phyloP scores from a whole-genome alignment of 2,888 invertebrate species.

The Microctonus brassicae region DNA sequence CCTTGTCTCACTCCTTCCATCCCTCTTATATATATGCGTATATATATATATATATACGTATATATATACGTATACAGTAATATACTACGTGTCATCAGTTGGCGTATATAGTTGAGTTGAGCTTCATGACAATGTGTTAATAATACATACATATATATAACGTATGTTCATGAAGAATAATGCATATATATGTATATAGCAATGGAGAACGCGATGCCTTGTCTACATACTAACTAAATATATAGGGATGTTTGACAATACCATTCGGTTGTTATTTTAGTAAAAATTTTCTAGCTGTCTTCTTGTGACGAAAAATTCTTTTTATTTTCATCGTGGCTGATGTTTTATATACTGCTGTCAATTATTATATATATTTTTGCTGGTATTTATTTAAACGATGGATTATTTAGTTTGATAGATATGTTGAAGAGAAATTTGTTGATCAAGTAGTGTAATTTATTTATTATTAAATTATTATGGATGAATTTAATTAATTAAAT shows the following conservation, averaged over 20 bases:
- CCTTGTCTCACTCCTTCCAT: constrained; percentile 24
- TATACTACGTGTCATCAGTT: neutral
- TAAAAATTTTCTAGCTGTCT: constrained; percentile 58
- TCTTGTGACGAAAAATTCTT: too few relatives aligned
- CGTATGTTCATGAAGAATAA: neutral
- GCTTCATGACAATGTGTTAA: neutral
- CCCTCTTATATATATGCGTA: too few relatives aligned
- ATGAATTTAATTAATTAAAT: too few relatives aligned
- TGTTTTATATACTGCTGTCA: constrained; percentile 13
- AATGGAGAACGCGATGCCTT: constrained; percentile 15
- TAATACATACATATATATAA: neutral
- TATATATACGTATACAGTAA: too few relatives aligned
- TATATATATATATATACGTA: too few relatives aligned
- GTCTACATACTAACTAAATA: constrained; percentile 7
- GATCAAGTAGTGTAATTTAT: too few relatives aligned
- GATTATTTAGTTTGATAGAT: too few relatives aligned
- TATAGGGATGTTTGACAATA: constrained; percentile 62
- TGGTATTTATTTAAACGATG: too few relatives aligned
- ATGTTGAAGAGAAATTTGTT: too few relatives aligned
- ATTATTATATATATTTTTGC: too few relatives aligned
- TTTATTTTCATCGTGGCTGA: constrained; percentile 31
- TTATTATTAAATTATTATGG: too few relatives aligned
- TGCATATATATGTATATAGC: constrained; percentile 7
- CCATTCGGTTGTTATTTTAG: constrained; percentile 66
- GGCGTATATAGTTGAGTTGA: neutral